phyloP scores from a whole-genome alignment of 2,888 invertebrate genomes.

The Xestia xanthographa region DNA sequence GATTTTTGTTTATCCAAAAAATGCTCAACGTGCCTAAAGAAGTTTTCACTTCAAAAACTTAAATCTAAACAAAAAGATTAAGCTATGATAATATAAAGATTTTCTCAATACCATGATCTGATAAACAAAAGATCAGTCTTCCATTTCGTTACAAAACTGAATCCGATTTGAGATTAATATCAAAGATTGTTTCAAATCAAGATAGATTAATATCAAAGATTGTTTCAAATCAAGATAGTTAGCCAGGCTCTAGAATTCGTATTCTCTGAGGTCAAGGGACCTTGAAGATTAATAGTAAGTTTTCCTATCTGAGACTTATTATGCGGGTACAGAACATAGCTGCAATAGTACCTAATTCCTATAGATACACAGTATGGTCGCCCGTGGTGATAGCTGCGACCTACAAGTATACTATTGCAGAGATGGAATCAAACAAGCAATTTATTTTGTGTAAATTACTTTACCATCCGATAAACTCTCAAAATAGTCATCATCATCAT shows the following conservation, averaged over 20 bases:
- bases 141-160: background rate
- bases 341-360: background rate
- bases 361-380: background rate
- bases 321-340: background rate
- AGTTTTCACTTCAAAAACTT: too few relatives aligned
- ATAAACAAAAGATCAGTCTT: too few relatives aligned
- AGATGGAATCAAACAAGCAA: background rate
- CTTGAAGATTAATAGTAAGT: background rate
- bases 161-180: background rate
- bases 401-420: background rate
- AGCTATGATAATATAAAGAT: too few relatives aligned
- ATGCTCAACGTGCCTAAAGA: too few relatives aligned
- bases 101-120: too few relatives aligned
- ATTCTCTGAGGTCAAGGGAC: background rate
- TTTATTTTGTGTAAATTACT: background rate
- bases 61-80: too few relatives aligned
- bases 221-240: background rate
- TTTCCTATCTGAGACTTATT: constrained; percentile 1
- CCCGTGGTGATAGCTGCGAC: background rate
- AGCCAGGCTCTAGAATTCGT: background rate
- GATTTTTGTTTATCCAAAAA: too few relatives aligned
- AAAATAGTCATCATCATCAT: too few relatives aligned
- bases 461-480: too few relatives aligned
- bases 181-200: background rate
- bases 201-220: background rate